Conservation (phyloP, 2,797 vertebrate species). For the Morelia viridis region DNA sequence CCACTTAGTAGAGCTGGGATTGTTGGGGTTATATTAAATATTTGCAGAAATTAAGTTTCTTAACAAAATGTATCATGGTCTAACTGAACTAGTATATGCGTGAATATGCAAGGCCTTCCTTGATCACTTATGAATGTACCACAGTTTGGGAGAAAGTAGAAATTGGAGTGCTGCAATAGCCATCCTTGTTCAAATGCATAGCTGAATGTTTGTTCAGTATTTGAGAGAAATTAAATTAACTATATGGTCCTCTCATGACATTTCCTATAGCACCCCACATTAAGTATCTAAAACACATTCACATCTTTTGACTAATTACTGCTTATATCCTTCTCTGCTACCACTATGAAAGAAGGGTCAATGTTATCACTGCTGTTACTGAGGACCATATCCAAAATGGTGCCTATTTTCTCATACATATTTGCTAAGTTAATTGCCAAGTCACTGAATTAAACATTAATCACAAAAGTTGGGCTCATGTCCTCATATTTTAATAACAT, state of each 20-base stretch:
- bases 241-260: not conserved
- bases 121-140: not conserved
- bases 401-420: not conserved
- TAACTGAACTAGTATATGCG: not conserved
- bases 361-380: not conserved
- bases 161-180: not conserved
- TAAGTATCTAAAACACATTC: not conserved
- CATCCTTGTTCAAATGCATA: not conserved
- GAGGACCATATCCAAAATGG: not conserved
- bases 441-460: not conserved
- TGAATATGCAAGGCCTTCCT: not conserved
- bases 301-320: not conserved
- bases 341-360: not conserved
- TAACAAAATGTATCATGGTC: not conserved
- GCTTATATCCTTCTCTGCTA: not conserved
- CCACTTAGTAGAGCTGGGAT: fast-evolving
- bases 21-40: not conserved
- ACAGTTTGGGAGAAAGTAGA: not conserved
- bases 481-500: not conserved
- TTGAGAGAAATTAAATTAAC: not conserved
- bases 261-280: not conserved
- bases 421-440: not conserved
- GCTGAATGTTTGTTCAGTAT: not conserved
- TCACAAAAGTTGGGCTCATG: not conserved
- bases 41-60: not conserved